Base-by-base conservation (phyloP, 2,888 invertebrate species). In the Dynastes maya region DNA sequence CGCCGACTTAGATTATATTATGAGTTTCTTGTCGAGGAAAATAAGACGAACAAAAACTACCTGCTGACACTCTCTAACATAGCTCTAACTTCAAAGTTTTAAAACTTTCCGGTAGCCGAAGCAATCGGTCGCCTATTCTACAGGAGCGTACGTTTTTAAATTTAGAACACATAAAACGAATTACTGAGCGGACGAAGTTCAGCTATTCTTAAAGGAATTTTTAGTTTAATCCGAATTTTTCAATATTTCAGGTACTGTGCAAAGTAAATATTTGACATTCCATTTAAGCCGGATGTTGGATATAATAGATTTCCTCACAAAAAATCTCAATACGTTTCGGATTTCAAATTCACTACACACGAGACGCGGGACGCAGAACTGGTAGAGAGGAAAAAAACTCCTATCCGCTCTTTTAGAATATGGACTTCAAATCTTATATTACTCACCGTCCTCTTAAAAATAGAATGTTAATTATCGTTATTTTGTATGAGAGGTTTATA, bases 241-340 rank as follows among this genome's bases (percentile, higher is more conserved):
- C 0, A 22, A 51, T 11, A 8, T 49, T 27, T 22, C 29, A 29
- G 68, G 68, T 51, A 67, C 64, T 40, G 51, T 27, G 22, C 27
- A 40, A 22, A 9, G 58, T 55, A 76, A 76, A 76, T 76, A 76
- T 76, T 76, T 67, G 76, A 55, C 53, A 76, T 76, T 67, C 67
- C n/a, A 51, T 67, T 67, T 6, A 5, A 37, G 67, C 58, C 67
- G 76, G 76, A 67, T 67, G 58, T 37, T 37, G 8, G 29, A 76
- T 53, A 65, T 76, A 76, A 76, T 49, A 29, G 45, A 72, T 72
- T 72, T 72, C 71, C 58, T 72, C 58, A 72, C 37, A 72, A 58
- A 70, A 70, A 53, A 70, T 70, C 53, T 29, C 51, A 70, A 70
- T 29, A n/a, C 13, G 49, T 49, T 68, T 68, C 27, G 8, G 16